Evolutionary conservation across 1,140 invertebrate genomes (phyloP).

Genomic region (Drosophila virilis): DNA sequence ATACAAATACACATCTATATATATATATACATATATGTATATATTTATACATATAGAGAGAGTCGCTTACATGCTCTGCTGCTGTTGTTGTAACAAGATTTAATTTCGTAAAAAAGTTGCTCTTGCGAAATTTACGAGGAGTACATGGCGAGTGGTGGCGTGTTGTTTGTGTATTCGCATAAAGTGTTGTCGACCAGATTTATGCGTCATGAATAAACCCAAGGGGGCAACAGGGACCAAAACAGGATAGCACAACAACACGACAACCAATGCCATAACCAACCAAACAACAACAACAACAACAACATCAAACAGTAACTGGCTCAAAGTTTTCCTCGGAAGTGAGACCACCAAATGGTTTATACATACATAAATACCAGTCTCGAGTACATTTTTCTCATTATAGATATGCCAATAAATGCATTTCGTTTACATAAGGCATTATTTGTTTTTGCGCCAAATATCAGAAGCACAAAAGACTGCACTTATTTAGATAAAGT

Average conservation of each 20-base stretch:
- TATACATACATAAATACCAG: constrained; percentile 2
- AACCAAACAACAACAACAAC: constrained; percentile 17
- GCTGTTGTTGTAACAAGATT: constrained; percentile 79
- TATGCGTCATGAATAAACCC: constrained; percentile 81
- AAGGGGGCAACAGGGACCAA: constrained; percentile 45
- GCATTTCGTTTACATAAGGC: constrained; percentile 61
- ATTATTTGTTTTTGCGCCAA: constrained; percentile 46
- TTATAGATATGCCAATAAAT: constrained; percentile 50
- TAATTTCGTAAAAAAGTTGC: constrained; percentile 83
- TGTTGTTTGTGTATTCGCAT: constrained; percentile 79
- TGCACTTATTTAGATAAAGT: neutral
- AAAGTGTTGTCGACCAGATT: constrained; percentile 78
- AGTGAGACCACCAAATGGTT: constrained; percentile 24
- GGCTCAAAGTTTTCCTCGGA: constrained; percentile 23
- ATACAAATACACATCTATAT: constrained; percentile 35
- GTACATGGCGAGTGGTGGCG: constrained; percentile 78
- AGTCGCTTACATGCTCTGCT: constrained; percentile 30
- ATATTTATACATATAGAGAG: constrained; percentile 4
- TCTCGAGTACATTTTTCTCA: constrained; percentile 22
- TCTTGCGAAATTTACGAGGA: constrained; percentile 79
- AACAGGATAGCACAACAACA: constrained; percentile 28
- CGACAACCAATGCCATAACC: constrained; percentile 16
- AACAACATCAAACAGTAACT: constrained; percentile 13
- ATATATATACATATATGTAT: constrained; percentile 42
- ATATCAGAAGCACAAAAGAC: constrained; percentile 27